Evolutionary conservation across 2,113 vertebrate genomes (phyloP).

Genomic region (Dinomys branickii): DNA sequence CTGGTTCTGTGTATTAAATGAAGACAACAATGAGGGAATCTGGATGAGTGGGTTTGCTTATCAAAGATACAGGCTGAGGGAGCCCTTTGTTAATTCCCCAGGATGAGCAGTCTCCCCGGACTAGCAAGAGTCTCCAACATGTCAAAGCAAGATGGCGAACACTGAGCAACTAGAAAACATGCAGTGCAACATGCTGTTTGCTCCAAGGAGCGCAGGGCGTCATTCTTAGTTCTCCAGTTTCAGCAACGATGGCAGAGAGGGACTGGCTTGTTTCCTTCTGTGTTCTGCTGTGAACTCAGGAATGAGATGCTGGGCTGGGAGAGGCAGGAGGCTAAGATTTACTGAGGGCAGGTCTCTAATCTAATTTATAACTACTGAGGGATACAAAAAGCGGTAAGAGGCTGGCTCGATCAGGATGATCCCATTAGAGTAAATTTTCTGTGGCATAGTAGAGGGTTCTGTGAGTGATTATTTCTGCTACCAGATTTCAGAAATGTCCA

Average conservation of each 20-base stretch:
- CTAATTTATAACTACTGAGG: not conserved
- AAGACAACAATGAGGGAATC: not conserved
- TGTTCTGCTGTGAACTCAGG: not conserved
- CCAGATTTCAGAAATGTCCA: not conserved
- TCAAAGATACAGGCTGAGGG: not conserved
- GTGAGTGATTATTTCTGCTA: not conserved
- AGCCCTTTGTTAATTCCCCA: not conserved
- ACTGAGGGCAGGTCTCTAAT: not conserved
- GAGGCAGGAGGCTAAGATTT: not conserved
- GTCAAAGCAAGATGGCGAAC: not conserved
- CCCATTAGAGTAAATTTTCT: not conserved
- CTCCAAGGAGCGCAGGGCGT: not conserved
- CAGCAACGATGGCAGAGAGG: not conserved
- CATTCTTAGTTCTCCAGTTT: not conserved
- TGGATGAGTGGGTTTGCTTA: not conserved
- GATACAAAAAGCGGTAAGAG: not conserved
- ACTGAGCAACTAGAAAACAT: not conserved
- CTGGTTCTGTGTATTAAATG: not conserved
- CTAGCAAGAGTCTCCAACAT: not conserved
- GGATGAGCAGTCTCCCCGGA: not conserved
- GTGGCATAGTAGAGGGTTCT: not conserved
- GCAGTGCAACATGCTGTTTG: not conserved
- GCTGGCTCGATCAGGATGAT: not conserved
- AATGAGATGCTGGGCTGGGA: not conserved
- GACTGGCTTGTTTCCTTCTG: not conserved